These are phyloP conservation scores for Drosophila lini DNA, from an alignment of 1,140 invertebrate species.

Conservation along the genomic window DNA sequence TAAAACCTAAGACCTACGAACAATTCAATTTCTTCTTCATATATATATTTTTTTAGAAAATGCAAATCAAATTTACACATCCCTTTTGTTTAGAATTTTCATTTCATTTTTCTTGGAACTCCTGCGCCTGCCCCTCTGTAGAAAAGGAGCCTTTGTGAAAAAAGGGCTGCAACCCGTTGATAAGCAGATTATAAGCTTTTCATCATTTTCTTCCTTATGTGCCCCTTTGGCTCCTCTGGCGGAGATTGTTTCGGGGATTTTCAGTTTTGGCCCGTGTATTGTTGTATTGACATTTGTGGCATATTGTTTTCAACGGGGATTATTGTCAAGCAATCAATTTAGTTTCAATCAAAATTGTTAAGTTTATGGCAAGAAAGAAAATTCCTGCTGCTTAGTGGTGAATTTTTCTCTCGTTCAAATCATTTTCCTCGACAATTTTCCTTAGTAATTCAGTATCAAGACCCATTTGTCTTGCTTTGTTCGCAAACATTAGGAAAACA, in stretches of 20 bases:
- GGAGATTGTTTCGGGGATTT: conserved; percentile 42
- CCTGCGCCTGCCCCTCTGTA: background rate
- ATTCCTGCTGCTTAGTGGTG: background rate
- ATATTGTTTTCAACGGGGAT: conserved; percentile 57
- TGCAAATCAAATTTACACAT: conserved; percentile 73
- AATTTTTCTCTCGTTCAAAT: background rate
- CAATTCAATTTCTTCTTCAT: conserved; percentile 60
- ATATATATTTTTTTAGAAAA: conserved; percentile 33
- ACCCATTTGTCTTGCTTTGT: conserved; percentile 76
- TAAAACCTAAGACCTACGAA: conserved; percentile 12
- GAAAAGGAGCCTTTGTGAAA: background rate
- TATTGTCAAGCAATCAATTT: conserved; percentile 6
- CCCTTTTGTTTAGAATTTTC: conserved; percentile 58
- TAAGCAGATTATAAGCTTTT: conserved; percentile 73
- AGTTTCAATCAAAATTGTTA: conserved; percentile 4
- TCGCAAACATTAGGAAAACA: conserved; percentile 53
- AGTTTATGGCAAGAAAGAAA: conserved; percentile 7
- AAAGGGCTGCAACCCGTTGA: conserved; percentile 53
- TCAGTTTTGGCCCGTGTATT: conserved; percentile 28
- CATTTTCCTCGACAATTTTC: conserved; percentile 16
- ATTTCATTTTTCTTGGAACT: conserved; percentile 47
- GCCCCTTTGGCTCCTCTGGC: conserved; percentile 13
- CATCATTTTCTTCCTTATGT: conserved; percentile 51
- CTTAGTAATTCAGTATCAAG: conserved; percentile 6
- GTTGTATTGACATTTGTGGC: conserved; percentile 61